Evolutionary conservation across 2,113 vertebrate genomes (phyloP).

Genomic region (Paraplagusia blochii): DNA sequence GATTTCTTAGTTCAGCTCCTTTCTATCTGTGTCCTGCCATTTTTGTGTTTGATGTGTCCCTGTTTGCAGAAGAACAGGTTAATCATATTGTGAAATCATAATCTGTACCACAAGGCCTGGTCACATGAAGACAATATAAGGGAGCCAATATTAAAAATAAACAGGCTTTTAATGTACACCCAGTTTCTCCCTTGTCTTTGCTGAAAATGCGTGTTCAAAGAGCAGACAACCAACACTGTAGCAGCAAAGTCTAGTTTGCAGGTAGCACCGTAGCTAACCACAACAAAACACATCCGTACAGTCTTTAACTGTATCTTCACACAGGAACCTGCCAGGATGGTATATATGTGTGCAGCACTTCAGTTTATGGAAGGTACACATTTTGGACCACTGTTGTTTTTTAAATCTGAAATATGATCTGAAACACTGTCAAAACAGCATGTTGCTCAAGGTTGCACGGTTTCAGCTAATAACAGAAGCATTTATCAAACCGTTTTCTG

Average conservation of each 20-base stretch:
- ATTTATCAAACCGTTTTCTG: too few relatives aligned
- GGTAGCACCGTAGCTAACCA: slow-evolving; percentile 14
- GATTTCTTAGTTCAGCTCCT: neutral
- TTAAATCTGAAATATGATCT: too few relatives aligned
- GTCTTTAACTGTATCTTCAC: slow-evolving; percentile 11
- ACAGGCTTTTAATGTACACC: neutral
- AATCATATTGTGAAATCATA: slow-evolving; percentile 6
- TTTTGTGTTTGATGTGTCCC: slow-evolving; percentile 37
- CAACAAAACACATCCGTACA: slow-evolving; percentile 37
- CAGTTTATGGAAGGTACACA: neutral
- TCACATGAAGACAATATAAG: neutral
- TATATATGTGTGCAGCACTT: slow-evolving; percentile 21
- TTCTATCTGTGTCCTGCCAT: neutral
- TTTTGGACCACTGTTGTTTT: too few relatives aligned
- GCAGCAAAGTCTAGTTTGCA: slow-evolving; percentile 14
- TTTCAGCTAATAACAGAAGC: too few relatives aligned
- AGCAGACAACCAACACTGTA: neutral
- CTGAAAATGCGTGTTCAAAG: too few relatives aligned
- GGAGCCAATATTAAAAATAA: neutral
- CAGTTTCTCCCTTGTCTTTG: neutral
- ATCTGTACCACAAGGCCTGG: neutral
- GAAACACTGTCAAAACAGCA: too few relatives aligned
- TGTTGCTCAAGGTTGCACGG: too few relatives aligned
- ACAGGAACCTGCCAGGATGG: slow-evolving; percentile 4
- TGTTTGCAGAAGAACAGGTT: slow-evolving; percentile 53